A percentile compares a stretch with the other conserved stretches of the same genome.
Evolutionary conservation across 2,888 invertebrate genomes (phyloP).

Genomic region (Drosophila lutescens): DNA sequence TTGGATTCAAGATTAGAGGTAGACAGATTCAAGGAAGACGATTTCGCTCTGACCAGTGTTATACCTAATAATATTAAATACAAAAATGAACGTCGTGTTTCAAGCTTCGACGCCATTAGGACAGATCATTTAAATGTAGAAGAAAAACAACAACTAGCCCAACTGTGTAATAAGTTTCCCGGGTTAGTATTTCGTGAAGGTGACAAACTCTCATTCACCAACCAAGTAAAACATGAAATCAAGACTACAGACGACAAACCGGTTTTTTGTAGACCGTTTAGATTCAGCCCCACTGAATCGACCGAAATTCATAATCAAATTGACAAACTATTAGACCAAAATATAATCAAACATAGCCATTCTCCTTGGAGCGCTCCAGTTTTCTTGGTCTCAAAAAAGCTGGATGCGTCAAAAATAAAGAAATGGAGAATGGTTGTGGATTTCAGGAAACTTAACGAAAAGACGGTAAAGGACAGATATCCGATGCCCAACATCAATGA

Average conservation of each 20-base stretch:
- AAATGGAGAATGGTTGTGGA: neutral
- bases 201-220: neutral
- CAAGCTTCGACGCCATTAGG: no score
- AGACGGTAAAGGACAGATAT: neutral
- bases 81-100: no score
- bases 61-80: no score
- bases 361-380: neutral
- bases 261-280: neutral
- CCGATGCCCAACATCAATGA: neutral
- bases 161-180: neutral
- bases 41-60: no score
- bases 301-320: neutral
- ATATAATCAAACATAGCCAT: no score
- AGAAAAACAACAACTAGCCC: neutral
- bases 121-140: neutral
- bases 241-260: neutral
- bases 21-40: no score
- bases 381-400: neutral
- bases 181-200: neutral
- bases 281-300: neutral
- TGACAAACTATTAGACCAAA: neutral
- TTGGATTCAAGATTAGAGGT: no score
- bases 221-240: neutral
- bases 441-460: neutral
- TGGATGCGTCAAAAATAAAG: neutral